phyloP scores from a whole-genome alignment of 2,113 vertebrate genomes.

The Pluvialis apricaria region DNA sequence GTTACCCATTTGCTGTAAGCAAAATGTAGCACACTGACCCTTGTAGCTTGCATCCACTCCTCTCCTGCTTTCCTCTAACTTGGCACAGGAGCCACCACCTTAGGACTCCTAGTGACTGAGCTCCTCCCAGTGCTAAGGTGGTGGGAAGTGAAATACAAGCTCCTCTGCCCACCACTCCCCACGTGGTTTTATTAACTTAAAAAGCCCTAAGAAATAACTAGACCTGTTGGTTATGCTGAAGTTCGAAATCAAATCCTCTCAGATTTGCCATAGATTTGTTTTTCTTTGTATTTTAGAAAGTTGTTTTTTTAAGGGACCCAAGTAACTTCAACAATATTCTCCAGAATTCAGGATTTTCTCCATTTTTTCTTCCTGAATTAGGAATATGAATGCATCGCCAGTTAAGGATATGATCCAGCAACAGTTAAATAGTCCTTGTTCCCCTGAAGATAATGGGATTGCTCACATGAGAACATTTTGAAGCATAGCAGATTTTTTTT shows the following conservation, averaged over 20 bases:
- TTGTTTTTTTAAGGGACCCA: background rate
- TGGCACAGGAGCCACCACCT: background rate
- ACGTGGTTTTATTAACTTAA: rapidly evolving
- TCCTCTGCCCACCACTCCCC: background rate
- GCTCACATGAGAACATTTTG: background rate
- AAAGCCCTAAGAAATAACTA: background rate
- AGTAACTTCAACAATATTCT: background rate
- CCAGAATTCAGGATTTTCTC: background rate
- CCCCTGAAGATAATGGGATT: background rate
- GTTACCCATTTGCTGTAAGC: background rate
- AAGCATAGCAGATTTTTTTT: background rate
- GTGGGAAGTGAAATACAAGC: background rate
- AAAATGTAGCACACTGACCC: background rate
- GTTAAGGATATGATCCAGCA: background rate
- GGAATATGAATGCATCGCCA: background rate
- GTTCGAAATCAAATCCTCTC: background rate
- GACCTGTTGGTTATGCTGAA: background rate
- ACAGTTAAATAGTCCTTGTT: background rate
- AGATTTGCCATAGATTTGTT: background rate
- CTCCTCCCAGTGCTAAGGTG: rapidly evolving
- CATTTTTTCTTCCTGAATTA: background rate
- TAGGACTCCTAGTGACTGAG: background rate
- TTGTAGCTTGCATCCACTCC: background rate
- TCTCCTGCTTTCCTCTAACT: background rate
- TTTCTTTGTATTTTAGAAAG: background rate